phyloP scores from a whole-genome alignment of 2,797 vertebrate genomes.

The Phataginus tetradactyla region DNA sequence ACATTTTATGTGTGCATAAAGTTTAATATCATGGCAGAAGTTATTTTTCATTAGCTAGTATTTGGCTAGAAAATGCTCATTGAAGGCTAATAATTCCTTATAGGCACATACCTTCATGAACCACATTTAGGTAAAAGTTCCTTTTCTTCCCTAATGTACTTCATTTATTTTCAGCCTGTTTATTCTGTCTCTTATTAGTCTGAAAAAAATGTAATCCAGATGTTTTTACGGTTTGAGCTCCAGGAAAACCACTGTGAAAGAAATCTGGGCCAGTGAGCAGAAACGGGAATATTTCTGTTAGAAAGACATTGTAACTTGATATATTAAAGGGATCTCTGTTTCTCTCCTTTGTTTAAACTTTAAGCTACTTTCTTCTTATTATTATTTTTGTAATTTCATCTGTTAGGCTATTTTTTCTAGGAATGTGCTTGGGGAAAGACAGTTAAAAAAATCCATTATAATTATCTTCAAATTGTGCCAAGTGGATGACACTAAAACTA shows the following conservation, averaged over 20 bases:
- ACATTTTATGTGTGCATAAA: constrained; percentile 4
- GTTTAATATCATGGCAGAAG: constrained; percentile 32
- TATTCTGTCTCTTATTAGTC: constrained; percentile 57
- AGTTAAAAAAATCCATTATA: constrained; percentile 31
- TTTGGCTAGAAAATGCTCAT: background rate
- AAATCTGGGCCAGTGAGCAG: constrained; percentile 59
- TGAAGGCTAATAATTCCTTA: background rate
- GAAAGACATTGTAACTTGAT: constrained; percentile 61
- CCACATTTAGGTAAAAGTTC: constrained; percentile 23
- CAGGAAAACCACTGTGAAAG: constrained; percentile 60
- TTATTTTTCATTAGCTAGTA: background rate
- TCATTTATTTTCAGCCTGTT: constrained; percentile 69
- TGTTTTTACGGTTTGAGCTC: constrained; percentile 65
- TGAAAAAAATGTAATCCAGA: constrained; percentile 69
- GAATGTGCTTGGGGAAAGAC: constrained; percentile 55
- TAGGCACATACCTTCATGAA: background rate
- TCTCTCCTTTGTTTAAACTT: constrained; percentile 42
- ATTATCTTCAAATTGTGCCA: constrained; percentile 34
- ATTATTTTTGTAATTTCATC: constrained; percentile 42
- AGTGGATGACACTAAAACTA: background rate
- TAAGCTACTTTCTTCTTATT: background rate
- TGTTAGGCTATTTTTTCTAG: constrained; percentile 68
- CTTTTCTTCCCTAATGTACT: constrained; percentile 55
- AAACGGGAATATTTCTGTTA: constrained; percentile 20
- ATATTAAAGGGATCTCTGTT: constrained; percentile 58